These are phyloP conservation scores for Cheilosia scutellata DNA, from an alignment of 2,888 invertebrate species.

Conservation along the genomic window DNA sequence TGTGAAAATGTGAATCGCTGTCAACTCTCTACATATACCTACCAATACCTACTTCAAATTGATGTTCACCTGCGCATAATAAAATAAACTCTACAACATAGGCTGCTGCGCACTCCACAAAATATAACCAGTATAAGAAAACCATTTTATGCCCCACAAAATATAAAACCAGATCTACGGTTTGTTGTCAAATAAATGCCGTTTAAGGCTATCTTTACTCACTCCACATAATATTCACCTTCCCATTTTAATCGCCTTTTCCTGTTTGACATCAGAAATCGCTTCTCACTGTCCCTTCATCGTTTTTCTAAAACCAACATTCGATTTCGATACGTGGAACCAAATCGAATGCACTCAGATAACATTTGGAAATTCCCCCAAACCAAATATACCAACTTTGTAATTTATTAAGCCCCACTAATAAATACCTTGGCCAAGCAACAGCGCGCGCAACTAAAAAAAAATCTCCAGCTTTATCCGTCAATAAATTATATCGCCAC, in stretches of 20 bases:
- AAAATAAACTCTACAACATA: not conserved
- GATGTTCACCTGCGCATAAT: not conserved
- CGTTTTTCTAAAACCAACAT: conserved; percentile 26
- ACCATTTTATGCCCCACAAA: not conserved
- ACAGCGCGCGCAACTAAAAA: not conserved
- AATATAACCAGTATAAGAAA: not conserved
- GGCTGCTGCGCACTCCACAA: not conserved
- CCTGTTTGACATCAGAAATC: conserved; percentile 51
- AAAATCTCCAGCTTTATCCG: conserved; percentile 5
- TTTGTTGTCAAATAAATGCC: conserved; percentile 59
- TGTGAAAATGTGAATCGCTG: too few species aligned
- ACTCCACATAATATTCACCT: conserved; percentile 14
- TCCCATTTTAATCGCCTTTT: conserved; percentile 57
- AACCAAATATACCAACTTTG: conserved; percentile 68
- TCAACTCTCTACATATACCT: too few species aligned
- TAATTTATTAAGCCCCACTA: conserved; percentile 73
- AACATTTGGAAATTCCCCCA: conserved; percentile 50
- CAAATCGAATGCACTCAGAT: conserved; percentile 29
- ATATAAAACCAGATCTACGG: not conserved
- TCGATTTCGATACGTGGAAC: conserved; percentile 36
- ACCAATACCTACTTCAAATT: not conserved
- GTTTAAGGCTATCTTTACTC: conserved; percentile 37
- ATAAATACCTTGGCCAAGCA: conserved; percentile 55
- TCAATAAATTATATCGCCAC: conserved; percentile 67
- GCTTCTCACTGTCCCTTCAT: conserved; percentile 14